These are phyloP conservation scores for Albula glossodonta DNA, from an alignment of 2,113 vertebrate genomes.

Conservation along the genomic window DNA sequence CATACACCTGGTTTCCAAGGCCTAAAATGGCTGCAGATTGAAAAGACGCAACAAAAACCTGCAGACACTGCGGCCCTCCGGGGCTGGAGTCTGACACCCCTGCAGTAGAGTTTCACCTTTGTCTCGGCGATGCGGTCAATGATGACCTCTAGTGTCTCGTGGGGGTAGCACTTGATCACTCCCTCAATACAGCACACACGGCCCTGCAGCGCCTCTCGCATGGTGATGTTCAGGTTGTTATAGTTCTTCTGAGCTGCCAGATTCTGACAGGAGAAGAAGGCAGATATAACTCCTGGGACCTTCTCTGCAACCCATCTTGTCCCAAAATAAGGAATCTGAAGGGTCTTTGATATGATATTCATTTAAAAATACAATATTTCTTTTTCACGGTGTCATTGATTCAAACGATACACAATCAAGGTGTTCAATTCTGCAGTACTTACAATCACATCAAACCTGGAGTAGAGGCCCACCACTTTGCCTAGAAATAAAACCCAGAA, in stretches of 20 bases:
- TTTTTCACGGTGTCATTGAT: no score
- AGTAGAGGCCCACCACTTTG: slow-evolving; percentile 89
- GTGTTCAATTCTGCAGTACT: slow-evolving; percentile 59
- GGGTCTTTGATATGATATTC: neutral
- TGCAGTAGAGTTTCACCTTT: slow-evolving; percentile 69
- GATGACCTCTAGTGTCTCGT: slow-evolving; percentile 81
- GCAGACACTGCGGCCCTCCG: no score
- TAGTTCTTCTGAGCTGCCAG: slow-evolving; percentile 90
- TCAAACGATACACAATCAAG: no score
- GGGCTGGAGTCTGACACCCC: no score
- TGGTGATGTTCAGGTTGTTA: slow-evolving; percentile 87
- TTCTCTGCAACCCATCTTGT: neutral
- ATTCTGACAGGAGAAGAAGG: slow-evolving; percentile 56
- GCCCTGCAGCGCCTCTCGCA: slow-evolving; percentile 76
- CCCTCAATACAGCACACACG: slow-evolving; percentile 79
- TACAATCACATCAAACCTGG: slow-evolving; percentile 94
- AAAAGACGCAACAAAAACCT: no score
- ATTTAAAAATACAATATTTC: no score
- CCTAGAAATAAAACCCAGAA: slow-evolving; percentile 64
- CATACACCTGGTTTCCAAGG: no score
- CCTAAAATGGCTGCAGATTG: no score
- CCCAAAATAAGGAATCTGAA: neutral
- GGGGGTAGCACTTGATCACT: slow-evolving; percentile 84
- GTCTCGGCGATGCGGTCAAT: slow-evolving; percentile 83
- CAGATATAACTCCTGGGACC: neutral